phyloP scores from a whole-genome alignment of 2,888 invertebrate species.

The Trachelus tabidus region DNA sequence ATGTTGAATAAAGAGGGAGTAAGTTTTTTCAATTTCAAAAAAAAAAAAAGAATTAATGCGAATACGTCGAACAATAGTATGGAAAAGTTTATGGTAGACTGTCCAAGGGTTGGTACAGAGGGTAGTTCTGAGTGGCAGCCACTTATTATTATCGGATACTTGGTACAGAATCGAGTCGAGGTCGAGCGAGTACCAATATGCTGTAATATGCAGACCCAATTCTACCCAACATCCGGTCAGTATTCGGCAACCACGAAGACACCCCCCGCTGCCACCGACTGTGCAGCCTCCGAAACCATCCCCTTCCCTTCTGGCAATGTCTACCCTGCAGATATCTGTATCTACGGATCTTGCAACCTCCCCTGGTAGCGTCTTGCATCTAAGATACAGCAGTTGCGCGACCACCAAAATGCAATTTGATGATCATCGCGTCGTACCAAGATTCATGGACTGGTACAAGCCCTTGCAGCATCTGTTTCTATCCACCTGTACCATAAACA shows the following conservation, averaged over 20 bases:
- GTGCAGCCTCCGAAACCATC: not conserved
- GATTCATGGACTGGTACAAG: not conserved
- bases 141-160: conserved; percentile 50
- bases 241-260: not conserved
- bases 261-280: not conserved
- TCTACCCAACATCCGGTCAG: conserved; percentile 9
- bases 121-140: conserved; percentile 39
- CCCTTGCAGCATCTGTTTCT: not conserved
- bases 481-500: not conserved
- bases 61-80: not conserved
- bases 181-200: conserved; percentile 45
- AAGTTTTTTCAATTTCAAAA: not conserved
- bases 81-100: not conserved
- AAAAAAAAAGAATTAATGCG: not conserved
- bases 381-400: not conserved
- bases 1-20: not conserved
- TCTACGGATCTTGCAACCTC: not conserved
- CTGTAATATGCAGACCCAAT: conserved; percentile 30
- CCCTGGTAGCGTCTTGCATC: not conserved
- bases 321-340: not conserved
- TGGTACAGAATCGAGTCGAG: conserved; percentile 30
- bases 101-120: not conserved
- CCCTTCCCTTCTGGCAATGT: not conserved
- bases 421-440: not conserved
- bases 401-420: not conserved